Conservation (phyloP, 2,888 invertebrate species). For the Cantharis rustica region DNA sequence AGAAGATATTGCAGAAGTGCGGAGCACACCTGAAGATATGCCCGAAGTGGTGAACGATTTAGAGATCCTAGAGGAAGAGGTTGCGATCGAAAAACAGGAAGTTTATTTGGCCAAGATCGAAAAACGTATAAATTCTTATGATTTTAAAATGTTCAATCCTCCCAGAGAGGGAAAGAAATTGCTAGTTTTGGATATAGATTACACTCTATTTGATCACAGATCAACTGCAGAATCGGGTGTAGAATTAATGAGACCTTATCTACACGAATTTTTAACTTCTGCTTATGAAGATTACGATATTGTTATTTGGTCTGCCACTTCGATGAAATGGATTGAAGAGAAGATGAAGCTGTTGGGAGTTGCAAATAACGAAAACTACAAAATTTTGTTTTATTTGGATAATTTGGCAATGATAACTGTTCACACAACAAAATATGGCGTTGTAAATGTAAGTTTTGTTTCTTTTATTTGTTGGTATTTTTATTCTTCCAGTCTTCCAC, state of each 20-base stretch:
- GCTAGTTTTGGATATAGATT: constrained; percentile 93
- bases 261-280: constrained; percentile 90
- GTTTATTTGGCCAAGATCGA: constrained; percentile 81
- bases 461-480: neutral
- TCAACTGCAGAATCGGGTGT: constrained; percentile 85
- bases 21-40: constrained; percentile 77
- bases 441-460: constrained; percentile 75
- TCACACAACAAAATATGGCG: constrained; percentile 86
- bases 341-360: constrained; percentile 95
- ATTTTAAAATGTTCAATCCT: constrained; percentile 80
- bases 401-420: constrained; percentile 95
- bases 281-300: constrained; percentile 93
- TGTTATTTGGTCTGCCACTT: constrained; percentile 97
- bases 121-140: constrained; percentile 81
- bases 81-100: constrained; percentile 68
- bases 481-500: too few species aligned
- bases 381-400: constrained; percentile 91
- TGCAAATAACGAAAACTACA: constrained; percentile 79
- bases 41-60: constrained; percentile 91
- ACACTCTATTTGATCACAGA: constrained; percentile 94
- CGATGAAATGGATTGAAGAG: constrained; percentile 98
- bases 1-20: constrained; percentile 85
- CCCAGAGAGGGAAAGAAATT: constrained; percentile 86
- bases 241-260: constrained; percentile 92
- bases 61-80: constrained; percentile 87